These are phyloP conservation scores for Heterodera schachtii DNA, from an alignment of 1,140 invertebrate genomes.

Conservation along the genomic window DNA sequence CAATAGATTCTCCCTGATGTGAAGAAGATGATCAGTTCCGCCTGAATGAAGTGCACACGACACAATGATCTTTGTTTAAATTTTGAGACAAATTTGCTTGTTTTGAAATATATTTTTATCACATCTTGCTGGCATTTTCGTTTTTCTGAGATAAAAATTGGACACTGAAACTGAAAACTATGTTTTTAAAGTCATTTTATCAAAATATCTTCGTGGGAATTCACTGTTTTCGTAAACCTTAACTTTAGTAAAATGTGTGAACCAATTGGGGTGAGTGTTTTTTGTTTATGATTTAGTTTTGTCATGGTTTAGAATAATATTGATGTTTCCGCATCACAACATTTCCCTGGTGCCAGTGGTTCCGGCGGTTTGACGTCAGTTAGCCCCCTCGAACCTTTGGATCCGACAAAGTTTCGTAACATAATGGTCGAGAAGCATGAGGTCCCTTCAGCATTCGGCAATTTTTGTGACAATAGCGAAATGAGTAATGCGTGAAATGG, in stretches of 20 bases:
- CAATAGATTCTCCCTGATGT: background rate
- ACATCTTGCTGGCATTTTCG: background rate
- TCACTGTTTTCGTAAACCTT: background rate
- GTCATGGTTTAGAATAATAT: slow-evolving; percentile 18
- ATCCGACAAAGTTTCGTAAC: slow-evolving; percentile 50
- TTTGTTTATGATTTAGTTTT: background rate
- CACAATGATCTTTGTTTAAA: too few relatives aligned
- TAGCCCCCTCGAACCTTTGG: slow-evolving; percentile 50
- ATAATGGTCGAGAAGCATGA: slow-evolving; percentile 54
- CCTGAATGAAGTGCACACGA: background rate
- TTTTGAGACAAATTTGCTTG: too few relatives aligned
- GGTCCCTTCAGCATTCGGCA: slow-evolving; percentile 32
- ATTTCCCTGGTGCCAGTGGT: background rate
- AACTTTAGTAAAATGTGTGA: background rate
- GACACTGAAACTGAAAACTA: too few relatives aligned
- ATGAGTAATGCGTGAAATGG: too few relatives aligned
- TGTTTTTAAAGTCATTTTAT: too few relatives aligned
- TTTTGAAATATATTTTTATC: background rate
- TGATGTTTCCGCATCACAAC: slow-evolving; percentile 4
- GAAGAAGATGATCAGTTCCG: background rate
- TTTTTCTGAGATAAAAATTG: background rate
- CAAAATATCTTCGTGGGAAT: background rate
- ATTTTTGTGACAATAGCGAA: background rate
- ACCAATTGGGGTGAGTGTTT: background rate
- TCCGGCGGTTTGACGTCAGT: slow-evolving; percentile 25